Percentiles rank a stretch among this genome's conserved stretches.
phyloP scores from a whole-genome alignment of 2,888 invertebrate genomes.

The Zeuzera pyrina region DNA sequence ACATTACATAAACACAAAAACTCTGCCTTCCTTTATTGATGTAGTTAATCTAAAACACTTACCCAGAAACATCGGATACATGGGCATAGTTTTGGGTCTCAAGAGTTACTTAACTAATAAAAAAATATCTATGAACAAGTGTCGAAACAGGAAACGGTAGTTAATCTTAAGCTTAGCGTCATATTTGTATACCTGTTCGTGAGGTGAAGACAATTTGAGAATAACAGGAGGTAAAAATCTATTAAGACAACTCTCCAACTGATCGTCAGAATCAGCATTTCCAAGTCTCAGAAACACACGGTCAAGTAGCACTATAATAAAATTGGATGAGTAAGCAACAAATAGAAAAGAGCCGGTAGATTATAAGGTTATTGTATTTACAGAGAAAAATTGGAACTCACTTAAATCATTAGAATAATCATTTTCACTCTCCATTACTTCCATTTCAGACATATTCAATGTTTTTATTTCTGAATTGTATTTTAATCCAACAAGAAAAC shows the following conservation, averaged over 20 bases:
- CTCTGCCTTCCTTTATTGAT: too few relatives aligned
- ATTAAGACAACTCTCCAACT: slow-evolving; percentile 84
- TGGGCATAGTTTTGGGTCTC: too few relatives aligned
- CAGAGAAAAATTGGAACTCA: slow-evolving; percentile 26
- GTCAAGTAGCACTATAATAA: slow-evolving; percentile 83
- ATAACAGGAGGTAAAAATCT: slow-evolving; percentile 90
- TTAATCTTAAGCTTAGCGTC: too few relatives aligned
- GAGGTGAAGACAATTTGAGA: slow-evolving; percentile 89
- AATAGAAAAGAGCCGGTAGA: slow-evolving; percentile 23
- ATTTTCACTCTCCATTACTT: slow-evolving; percentile 46
- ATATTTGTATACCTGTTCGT: slow-evolving; percentile 94
- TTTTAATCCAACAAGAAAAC: background rate
- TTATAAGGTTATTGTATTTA: slow-evolving; percentile 13
- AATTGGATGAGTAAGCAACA: slow-evolving; percentile 8
- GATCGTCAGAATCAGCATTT: slow-evolving; percentile 90
- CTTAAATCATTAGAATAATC: slow-evolving; percentile 60
- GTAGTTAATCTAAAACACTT: too few relatives aligned
- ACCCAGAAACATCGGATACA: too few relatives aligned
- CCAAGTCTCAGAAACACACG: slow-evolving; percentile 91
- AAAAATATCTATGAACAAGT: too few relatives aligned
- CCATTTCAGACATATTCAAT: slow-evolving; percentile 61
- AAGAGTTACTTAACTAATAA: too few relatives aligned
- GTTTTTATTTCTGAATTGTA: slow-evolving; percentile 14
- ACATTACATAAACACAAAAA: too few relatives aligned
- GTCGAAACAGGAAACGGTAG: too few relatives aligned